Conservation (phyloP, 30 jellyfish, hydroid and myxozoan genomes). For the Nemopilema nomurai region DNA sequence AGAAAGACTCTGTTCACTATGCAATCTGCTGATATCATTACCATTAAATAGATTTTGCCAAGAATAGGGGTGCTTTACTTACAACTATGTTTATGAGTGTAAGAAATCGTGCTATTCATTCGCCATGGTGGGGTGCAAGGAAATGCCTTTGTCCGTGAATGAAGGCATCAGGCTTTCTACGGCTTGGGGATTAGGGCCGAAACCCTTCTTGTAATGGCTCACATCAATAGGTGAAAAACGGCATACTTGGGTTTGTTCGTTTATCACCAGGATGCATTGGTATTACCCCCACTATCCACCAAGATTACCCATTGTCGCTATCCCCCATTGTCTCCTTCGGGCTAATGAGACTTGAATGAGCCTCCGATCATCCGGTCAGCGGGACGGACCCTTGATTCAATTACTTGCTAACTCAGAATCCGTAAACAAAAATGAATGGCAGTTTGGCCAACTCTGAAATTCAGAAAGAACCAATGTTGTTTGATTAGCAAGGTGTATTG, state of each 20-base stretch:
- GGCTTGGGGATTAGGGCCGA: not conserved
- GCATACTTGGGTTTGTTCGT: not conserved
- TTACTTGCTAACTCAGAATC: constrained; percentile 6
- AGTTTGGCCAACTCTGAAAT: not conserved
- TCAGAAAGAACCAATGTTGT: not conserved
- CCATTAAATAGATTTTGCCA: constrained; percentile 28
- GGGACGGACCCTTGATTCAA: constrained; percentile 14
- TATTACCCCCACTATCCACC: constrained; percentile 5
- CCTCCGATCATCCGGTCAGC: constrained; percentile 27
- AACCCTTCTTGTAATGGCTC: not conserved
- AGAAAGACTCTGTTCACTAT: not conserved
- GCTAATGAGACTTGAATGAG: constrained; percentile 15
- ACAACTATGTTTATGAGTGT: constrained; percentile 5
- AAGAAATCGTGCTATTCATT: constrained; percentile 16
- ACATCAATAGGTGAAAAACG: not conserved
- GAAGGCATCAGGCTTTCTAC: constrained; percentile 32
- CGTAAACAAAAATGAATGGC: constrained; percentile 6
- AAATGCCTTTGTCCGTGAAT: constrained; percentile 32
- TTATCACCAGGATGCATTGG: constrained; percentile 7
- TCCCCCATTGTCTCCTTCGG: not conserved
- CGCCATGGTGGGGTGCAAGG: constrained; percentile 64
- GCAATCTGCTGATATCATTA: constrained; percentile 23
- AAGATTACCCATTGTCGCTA: too few species aligned
- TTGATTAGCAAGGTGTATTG: not conserved
- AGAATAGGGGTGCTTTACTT: not conserved